phyloP scores from a whole-genome alignment of 1,140 invertebrate genomes.

The Yoshiicerus persimilis region DNA sequence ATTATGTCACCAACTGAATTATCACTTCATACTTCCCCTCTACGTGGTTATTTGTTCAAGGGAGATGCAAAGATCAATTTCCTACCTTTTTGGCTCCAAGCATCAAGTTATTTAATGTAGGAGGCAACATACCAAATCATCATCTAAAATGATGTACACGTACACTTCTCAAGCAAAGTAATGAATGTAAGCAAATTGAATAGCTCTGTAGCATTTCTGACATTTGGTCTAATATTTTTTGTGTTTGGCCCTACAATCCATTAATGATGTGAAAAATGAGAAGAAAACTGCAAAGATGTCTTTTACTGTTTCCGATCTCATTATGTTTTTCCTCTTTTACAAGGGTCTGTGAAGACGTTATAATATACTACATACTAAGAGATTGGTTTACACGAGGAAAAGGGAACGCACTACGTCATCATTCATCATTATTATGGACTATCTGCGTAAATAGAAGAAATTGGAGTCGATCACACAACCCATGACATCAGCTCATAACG shows the following conservation, averaged over 20 bases:
- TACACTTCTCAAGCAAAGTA: no score
- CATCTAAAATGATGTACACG: not conserved
- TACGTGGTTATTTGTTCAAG: not conserved
- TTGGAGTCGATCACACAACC: not conserved
- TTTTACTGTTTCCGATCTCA: not conserved
- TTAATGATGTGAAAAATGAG: slow-evolving; percentile 31
- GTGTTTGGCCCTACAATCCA: not conserved
- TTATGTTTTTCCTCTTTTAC: not conserved
- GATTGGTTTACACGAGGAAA: not conserved
- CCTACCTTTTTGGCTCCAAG: not conserved
- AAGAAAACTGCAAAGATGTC: not conserved
- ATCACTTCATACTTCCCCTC: slow-evolving; percentile 9
- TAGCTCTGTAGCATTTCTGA: no score
- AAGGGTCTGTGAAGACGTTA: no score
- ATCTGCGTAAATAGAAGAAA: not conserved
- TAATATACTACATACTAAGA: not conserved
- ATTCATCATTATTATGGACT: not conserved
- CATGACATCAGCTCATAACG: not conserved
- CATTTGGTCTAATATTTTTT: not conserved
- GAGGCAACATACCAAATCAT: not conserved
- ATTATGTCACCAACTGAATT: not conserved
- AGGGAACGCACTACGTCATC: not conserved
- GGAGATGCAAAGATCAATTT: not conserved
- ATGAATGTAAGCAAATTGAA: no score
- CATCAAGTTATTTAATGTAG: not conserved